phyloP scores from a whole-genome alignment of 2,888 invertebrate species.

The Lasioglossum morio region DNA sequence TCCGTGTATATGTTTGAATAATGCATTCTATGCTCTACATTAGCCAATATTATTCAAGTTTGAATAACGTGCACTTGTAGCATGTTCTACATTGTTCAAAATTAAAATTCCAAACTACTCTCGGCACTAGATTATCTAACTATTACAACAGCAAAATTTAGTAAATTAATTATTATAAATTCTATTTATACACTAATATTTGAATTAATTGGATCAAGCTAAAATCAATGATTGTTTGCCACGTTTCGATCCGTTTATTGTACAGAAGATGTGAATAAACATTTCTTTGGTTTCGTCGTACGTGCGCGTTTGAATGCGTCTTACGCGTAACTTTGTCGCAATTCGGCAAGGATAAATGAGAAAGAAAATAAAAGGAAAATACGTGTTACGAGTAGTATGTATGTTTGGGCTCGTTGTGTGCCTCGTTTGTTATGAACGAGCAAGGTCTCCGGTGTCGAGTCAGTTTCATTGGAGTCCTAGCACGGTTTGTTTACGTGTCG shows the following conservation, averaged over 20 bases:
- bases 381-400: neutral
- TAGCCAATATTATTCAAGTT: neutral
- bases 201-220: no score
- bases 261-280: neutral
- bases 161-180: no score
- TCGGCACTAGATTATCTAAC: no score
- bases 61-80: neutral
- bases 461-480: conserved; percentile 1
- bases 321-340: neutral
- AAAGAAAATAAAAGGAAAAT: neutral
- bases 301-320: neutral
- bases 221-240: neutral
- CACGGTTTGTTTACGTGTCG: neutral
- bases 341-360: neutral
- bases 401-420: neutral
- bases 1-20: neutral
- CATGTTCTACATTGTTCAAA: no score
- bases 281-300: neutral
- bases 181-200: no score
- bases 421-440: neutral
- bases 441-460: neutral
- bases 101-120: no score
- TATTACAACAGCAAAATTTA: no score
- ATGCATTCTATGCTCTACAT: neutral
- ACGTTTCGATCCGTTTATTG: no score